Base-by-base conservation (phyloP, 2,888 invertebrate genomes). In the Uloborus plumipes region DNA sequence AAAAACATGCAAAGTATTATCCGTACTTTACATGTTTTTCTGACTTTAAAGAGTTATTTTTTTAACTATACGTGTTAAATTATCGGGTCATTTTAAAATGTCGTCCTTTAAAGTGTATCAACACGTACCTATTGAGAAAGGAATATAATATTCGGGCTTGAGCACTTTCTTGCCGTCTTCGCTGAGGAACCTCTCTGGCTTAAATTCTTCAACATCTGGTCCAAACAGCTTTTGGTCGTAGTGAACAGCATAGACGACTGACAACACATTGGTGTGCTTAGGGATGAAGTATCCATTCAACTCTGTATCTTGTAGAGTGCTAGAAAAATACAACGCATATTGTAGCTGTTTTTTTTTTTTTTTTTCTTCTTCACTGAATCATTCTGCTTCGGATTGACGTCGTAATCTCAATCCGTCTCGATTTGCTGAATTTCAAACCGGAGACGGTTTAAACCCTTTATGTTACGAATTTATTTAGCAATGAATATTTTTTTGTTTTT, bases 91-190 rank as follows among this genome's bases (percentile, higher is more conserved):
- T 39, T 39, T 39, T 11, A 55, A 53, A 53, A 53, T 53, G 6
- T 53, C 7, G 1, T 16, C n/a, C n/a, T n/a, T n/a, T n/a, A 14
- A 53, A 55, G 55, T 20, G 20, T 14, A 55, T 6, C 9, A 55
- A 11, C 14, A 9, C 80, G 20, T 64, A 66, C 86, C 86, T 11
- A 85, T 65, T 15, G 81, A 84, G 74, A 86, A 86, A 6, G 86
- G 85, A 51, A 86, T 86, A 31, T 81, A 73, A 15, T 84, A 72
- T 20, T 85, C 84, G 0, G 74, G 76, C 20, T 81, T 81, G 1
- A 66, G 31, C 13, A 82, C 53, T 26, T 66, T 64, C 39, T 66
- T 72, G 0, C 71, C 82, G 39, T 84, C 82, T 50, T 69, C 59
- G n/a, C 47, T 53, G 16, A 84, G 39, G 47, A 84, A 84, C 13